phyloP scores from a whole-genome alignment of 2,888 invertebrate genomes.

The Acholoe squamosa region DNA sequence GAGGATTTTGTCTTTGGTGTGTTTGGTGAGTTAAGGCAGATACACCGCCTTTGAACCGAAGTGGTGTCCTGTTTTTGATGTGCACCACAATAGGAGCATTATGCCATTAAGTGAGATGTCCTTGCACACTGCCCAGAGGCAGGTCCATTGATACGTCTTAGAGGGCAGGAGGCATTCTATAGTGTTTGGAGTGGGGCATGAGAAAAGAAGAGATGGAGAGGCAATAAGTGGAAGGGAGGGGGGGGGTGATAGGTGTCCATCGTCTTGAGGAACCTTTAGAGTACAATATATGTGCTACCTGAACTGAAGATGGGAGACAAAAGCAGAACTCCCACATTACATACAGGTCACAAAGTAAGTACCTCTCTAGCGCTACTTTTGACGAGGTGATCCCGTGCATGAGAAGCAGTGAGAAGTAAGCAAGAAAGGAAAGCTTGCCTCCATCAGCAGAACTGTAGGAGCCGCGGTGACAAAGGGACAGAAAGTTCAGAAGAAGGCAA shows the following conservation, averaged over 20 bases:
- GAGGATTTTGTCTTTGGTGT: slow-evolving; percentile 21
- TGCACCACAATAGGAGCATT: not conserved
- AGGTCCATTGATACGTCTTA: not conserved
- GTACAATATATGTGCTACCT: not conserved
- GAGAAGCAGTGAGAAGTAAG: too few species aligned
- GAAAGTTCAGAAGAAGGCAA: too few species aligned
- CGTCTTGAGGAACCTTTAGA: not conserved
- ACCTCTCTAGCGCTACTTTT: too few species aligned
- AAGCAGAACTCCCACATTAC: too few species aligned
- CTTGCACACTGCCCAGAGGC: not conserved
- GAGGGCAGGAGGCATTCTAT: not conserved
- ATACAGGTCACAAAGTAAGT: too few species aligned
- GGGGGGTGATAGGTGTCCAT: not conserved
- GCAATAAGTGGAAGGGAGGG: not conserved
- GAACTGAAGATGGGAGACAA: too few species aligned
- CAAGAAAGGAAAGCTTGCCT: too few species aligned
- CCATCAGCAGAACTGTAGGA: too few species aligned
- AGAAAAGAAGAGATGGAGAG: not conserved
- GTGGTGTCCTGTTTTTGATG: slow-evolving; percentile 30
- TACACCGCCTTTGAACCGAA: not conserved
- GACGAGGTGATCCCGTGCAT: too few species aligned
- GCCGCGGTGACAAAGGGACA: too few species aligned
- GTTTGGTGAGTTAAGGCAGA: not conserved
- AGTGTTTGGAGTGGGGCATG: not conserved
- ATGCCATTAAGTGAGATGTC: slow-evolving; percentile 1